A percentile compares a stretch with the other conserved stretches of the same genome.
Conservation (phyloP, 2,797 vertebrate species). For the Pantherophis alleghaniensis region DNA sequence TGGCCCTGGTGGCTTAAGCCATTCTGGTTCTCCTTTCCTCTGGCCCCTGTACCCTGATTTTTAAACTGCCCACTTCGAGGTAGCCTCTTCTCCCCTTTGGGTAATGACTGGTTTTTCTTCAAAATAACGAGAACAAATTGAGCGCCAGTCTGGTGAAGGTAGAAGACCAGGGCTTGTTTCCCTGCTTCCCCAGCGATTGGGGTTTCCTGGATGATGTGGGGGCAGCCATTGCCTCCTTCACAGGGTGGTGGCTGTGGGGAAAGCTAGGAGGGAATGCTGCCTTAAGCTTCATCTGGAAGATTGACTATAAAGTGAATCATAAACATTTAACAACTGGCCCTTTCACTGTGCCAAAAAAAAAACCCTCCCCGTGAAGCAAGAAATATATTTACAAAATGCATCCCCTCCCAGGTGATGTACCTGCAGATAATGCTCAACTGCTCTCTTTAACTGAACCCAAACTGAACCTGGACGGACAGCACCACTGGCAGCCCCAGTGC, state of each 20-base stretch:
- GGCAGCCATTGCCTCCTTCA: background rate
- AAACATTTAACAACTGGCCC: too few species aligned
- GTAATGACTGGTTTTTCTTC: too few species aligned
- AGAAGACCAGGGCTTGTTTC: background rate
- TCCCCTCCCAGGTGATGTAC: background rate
- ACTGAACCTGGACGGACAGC: background rate
- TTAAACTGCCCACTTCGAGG: background rate
- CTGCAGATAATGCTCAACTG: background rate
- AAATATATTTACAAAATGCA: background rate
- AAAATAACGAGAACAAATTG: too few species aligned
- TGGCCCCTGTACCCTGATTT: accelerated
- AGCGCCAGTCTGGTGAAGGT: too few species aligned
- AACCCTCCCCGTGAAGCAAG: background rate
- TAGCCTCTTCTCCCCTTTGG: too few species aligned
- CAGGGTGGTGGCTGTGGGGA: background rate
- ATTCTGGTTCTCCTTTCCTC: background rate
- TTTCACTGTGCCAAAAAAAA: background rate
- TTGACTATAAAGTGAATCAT: background rate
- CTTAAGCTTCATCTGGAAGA: background rate
- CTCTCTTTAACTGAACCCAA: background rate
- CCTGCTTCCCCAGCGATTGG: background rate
- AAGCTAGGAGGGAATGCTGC: background rate
- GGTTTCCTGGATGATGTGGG: background rate
- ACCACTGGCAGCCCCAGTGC: background rate
- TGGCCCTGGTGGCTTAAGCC: background rate